phyloP scores from a whole-genome alignment of 2,797 vertebrate genomes.

The Arnoldichthys spilopterus region DNA sequence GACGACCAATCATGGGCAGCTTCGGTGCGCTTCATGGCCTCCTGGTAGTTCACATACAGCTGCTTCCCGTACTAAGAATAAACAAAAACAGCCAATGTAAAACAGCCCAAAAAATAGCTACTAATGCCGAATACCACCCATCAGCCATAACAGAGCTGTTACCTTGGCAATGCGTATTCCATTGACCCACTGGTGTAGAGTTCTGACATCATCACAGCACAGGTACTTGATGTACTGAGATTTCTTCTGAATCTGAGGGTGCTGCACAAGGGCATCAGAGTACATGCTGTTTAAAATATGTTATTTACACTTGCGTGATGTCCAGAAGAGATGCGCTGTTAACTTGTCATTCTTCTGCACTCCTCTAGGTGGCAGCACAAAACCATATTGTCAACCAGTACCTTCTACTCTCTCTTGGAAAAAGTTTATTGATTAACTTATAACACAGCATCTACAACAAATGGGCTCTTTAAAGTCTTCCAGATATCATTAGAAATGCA shows the following conservation, averaged over 20 bases:
- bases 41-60: slow-evolving; percentile 94
- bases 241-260: slow-evolving; percentile 98
- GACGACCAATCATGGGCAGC: slow-evolving; percentile 95
- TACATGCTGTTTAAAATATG: background rate
- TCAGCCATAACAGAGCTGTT: slow-evolving; percentile 44
- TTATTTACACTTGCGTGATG: background rate
- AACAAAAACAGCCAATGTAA: background rate
- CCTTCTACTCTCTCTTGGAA: background rate
- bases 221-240: slow-evolving; percentile 98
- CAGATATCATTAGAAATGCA: background rate
- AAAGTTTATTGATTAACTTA: background rate
- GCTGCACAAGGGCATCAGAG: slow-evolving; percentile 70
- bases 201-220: slow-evolving; percentile 94
- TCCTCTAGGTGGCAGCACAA: slow-evolving; percentile 41
- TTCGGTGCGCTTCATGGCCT: slow-evolving; percentile 92
- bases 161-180: slow-evolving; percentile 98
- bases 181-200: slow-evolving; percentile 95
- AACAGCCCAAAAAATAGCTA: background rate
- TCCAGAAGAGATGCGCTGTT: background rate
- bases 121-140: background rate
- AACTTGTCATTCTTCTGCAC: background rate
- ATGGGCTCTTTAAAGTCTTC: background rate
- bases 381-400: background rate
- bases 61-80: slow-evolving; percentile 91
- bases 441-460: background rate